These are phyloP conservation scores for Heliornis fulica DNA, from an alignment of 2,113 vertebrate genomes.

Conservation along the genomic window DNA sequence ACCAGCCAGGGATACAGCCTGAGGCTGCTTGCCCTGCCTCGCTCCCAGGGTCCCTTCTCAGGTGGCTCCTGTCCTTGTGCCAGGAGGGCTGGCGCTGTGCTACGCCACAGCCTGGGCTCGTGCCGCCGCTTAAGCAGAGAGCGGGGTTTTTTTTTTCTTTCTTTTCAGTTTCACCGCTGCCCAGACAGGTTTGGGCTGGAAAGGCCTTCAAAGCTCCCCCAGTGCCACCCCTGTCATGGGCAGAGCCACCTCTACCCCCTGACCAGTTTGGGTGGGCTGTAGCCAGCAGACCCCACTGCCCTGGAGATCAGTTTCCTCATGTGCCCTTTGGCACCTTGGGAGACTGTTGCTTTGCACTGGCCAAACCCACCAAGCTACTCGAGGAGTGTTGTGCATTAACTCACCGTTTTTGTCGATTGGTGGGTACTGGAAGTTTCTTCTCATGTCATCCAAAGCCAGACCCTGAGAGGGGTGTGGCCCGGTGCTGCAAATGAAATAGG, in stretches of 20 bases:
- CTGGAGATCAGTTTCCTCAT: accelerated
- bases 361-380: neutral
- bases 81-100: neutral
- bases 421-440: slow-evolving; percentile 83
- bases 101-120: neutral
- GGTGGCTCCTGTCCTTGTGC: neutral
- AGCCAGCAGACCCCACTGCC: neutral
- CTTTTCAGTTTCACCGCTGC: neutral
- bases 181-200: no score
- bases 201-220: no score
- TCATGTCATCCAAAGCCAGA: slow-evolving; percentile 85
- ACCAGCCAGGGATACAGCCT: neutral
- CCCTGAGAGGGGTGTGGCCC: slow-evolving; percentile 76
- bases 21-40: neutral
- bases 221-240: no score
- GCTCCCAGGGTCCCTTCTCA: neutral
- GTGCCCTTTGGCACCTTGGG: neutral
- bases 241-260: no score
- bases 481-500: slow-evolving; percentile 67
- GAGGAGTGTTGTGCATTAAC: neutral
- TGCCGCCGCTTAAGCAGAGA: no score
- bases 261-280: accelerated
- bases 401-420: slow-evolving; percentile 88
- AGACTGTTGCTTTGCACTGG: neutral
- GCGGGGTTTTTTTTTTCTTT: no score